Evolutionary conservation across 30 jellyfish, hydroid and myxozoan genomes (phyloP).

Genomic region (Hydractinia symbiolongicarpus): DNA sequence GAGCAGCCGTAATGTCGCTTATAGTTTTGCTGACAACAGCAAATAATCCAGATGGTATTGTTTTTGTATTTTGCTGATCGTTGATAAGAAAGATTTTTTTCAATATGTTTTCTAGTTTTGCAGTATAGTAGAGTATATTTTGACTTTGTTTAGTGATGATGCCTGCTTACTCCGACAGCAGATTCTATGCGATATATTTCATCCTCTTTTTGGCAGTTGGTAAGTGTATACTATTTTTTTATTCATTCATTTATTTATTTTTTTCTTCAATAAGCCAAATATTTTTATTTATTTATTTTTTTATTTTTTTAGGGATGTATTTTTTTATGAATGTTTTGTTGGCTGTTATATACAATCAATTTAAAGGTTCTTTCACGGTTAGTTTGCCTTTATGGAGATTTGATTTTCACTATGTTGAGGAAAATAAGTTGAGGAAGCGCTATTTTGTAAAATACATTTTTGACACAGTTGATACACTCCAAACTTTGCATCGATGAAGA

Average conservation of each 20-base stretch:
- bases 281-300: background rate
- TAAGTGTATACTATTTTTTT: conserved; percentile 11
- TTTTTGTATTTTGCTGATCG: background rate
- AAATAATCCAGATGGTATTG: conserved; percentile 84
- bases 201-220: conserved; percentile 71
- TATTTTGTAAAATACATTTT: no score
- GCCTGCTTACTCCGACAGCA: conserved; percentile 81
- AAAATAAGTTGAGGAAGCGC: no score
- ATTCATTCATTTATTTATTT: background rate
- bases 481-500: no score
- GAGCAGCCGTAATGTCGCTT: conserved; percentile 68
- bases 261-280: background rate
- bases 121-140: background rate
- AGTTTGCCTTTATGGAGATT: conserved; percentile 6
- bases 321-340: conserved; percentile 91
- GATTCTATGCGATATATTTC: conserved; percentile 68
- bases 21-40: conserved; percentile 83
- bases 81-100: background rate
- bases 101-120: background rate
- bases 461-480: no score
- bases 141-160: conserved; percentile 60
- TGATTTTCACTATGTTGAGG: no score
- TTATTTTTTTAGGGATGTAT: conserved; percentile 49
- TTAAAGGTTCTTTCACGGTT: conserved; percentile 93
- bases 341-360: conserved; percentile 87